phyloP scores from a whole-genome alignment of 23 tunicate species.

The Aplidium turbinatum region DNA sequence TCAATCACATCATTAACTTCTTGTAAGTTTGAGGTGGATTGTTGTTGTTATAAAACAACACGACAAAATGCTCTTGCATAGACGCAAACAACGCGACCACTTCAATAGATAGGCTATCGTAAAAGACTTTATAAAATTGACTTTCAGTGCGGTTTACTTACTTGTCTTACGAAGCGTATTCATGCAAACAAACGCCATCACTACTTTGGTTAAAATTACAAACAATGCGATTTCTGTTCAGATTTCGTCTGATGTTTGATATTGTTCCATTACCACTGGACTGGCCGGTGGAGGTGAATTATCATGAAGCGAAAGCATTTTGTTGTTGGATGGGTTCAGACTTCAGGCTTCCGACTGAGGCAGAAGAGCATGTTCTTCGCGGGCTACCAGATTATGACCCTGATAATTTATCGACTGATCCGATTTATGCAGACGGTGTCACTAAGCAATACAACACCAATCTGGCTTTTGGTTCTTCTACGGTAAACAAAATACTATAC shows the following conservation, averaged over 20 bases:
- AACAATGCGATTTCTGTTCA: slow-evolving; percentile 3
- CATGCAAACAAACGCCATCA: too few species aligned
- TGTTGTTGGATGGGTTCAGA: slow-evolving; percentile 79
- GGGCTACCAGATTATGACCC: slow-evolving; percentile 49
- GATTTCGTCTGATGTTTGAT: slow-evolving; percentile 87
- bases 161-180: too few species aligned
- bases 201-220: too few species aligned
- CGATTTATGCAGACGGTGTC: slow-evolving; percentile 24
- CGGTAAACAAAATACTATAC: slow-evolving; percentile 42
- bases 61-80: too few species aligned
- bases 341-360: slow-evolving; percentile 75
- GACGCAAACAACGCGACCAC: too few species aligned
- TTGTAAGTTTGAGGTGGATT: too few species aligned
- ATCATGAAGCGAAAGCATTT: slow-evolving; percentile 83
- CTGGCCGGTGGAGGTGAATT: slow-evolving; percentile 91
- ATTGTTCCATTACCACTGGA: slow-evolving; percentile 68
- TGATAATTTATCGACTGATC: slow-evolving; percentile 17
- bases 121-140: too few species aligned
- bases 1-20: too few species aligned
- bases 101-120: too few species aligned
- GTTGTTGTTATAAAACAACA: too few species aligned
- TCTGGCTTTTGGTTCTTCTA: slow-evolving; percentile 74
- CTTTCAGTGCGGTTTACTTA: too few species aligned
- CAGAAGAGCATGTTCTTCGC: slow-evolving; percentile 77
- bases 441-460: slow-evolving; percentile 39